Evolutionary conservation across 1,140 invertebrate species (phyloP).

Genomic region (Nixonia krombeini): DNA sequence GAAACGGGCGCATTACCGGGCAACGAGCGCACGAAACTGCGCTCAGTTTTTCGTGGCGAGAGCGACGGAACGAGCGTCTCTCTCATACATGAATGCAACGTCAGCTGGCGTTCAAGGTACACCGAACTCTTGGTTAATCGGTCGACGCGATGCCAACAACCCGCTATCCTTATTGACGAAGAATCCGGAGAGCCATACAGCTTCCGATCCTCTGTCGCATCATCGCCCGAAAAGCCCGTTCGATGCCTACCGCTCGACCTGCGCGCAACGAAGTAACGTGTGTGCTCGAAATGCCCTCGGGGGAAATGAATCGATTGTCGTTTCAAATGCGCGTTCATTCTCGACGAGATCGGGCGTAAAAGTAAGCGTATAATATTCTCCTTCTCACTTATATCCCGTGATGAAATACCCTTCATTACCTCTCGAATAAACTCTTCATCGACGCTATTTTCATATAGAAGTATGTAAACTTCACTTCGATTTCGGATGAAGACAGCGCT

Average conservation of each 20-base stretch:
- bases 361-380: no score
- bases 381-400: no score
- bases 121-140: constrained; percentile 62
- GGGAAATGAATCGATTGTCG: no score
- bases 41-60: constrained; percentile 46
- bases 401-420: no score
- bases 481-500: constrained; percentile 33
- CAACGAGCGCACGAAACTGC: constrained; percentile 50
- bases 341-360: no score
- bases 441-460: not conserved
- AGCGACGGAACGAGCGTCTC: constrained; percentile 52
- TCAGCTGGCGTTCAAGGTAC: constrained; percentile 56
- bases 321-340: no score
- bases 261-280: not conserved
- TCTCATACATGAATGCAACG: constrained; percentile 66
- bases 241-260: not conserved
- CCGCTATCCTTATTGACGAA: not conserved
- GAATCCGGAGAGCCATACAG: not conserved
- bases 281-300: no score
- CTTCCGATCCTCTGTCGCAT: not conserved
- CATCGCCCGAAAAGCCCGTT: not conserved
- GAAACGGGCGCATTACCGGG: constrained; percentile 45
- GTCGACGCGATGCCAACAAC: constrained; percentile 27
- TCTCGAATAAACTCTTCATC: no score
- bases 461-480: constrained; percentile 3